Conservation (phyloP, 2,113 vertebrate genomes). For the Petaurus breviceps region DNA sequence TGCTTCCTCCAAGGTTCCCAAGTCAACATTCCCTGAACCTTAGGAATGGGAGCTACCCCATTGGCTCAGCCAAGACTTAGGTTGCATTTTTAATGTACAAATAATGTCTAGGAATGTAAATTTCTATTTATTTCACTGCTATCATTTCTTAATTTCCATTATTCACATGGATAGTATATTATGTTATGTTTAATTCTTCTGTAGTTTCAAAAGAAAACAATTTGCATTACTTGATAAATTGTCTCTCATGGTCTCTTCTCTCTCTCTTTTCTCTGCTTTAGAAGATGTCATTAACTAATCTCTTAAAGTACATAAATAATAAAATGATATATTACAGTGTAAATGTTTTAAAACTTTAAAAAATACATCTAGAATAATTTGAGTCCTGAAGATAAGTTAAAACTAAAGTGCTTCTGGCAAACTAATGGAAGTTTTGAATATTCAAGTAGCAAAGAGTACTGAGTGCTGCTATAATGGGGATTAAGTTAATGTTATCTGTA, state of each 20-base stretch:
- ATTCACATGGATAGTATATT: slow-evolving; percentile 60
- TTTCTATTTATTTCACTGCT: slow-evolving; percentile 55
- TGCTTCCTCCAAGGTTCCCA: not conserved
- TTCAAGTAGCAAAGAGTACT: slow-evolving; percentile 66
- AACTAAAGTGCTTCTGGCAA: slow-evolving; percentile 76
- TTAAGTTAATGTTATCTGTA: slow-evolving; percentile 67
- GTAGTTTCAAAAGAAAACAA: slow-evolving; percentile 78
- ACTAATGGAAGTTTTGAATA: slow-evolving; percentile 79
- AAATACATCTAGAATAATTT: slow-evolving; percentile 70
- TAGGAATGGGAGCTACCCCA: not conserved
- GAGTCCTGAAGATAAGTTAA: slow-evolving; percentile 77
- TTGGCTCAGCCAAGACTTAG: not conserved
- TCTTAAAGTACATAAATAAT: slow-evolving; percentile 82
- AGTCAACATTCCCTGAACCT: not conserved
- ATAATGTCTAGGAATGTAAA: slow-evolving; percentile 49
- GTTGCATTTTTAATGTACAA: slow-evolving; percentile 2
- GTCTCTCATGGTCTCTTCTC: slow-evolving; percentile 46
- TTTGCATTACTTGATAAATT: slow-evolving; percentile 75
- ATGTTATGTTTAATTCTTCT: slow-evolving; percentile 44
- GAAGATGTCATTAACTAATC: slow-evolving; percentile 79
- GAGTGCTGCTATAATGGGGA: slow-evolving; percentile 72
- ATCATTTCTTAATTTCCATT: slow-evolving; percentile 40
- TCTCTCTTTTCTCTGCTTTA: slow-evolving; percentile 66
- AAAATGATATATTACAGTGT: slow-evolving; percentile 81
- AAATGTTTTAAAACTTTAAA: slow-evolving; percentile 83